phyloP scores from a whole-genome alignment of 1,140 invertebrate species.

The Microplitis mediator region DNA sequence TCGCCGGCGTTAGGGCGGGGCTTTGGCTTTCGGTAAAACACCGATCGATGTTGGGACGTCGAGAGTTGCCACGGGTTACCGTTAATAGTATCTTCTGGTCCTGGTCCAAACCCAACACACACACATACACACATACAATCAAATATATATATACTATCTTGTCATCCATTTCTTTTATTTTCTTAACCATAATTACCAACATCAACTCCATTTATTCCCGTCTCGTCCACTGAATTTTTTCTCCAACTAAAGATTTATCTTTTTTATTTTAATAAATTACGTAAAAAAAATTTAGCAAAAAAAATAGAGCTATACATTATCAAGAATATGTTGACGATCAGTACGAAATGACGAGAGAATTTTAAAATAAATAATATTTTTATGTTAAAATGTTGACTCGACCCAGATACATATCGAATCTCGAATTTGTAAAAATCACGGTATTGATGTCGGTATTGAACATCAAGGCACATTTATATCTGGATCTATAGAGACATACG shows the following conservation, averaged over 20 bases:
- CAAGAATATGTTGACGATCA: too few relatives aligned
- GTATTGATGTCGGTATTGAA: neutral
- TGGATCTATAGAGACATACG: neutral
- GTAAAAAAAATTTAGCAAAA: too few relatives aligned
- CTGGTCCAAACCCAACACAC: constrained; percentile 22
- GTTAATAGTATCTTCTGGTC: constrained; percentile 58
- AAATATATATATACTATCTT: neutral
- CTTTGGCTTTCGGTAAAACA: constrained; percentile 57
- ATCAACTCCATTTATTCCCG: too few relatives aligned
- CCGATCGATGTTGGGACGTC: constrained; percentile 61
- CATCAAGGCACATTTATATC: neutral
- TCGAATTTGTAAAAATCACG: constrained; percentile 9
- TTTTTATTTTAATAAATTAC: neutral
- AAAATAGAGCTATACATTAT: too few relatives aligned
- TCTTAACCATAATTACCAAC: neutral
- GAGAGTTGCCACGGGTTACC: constrained; percentile 60
- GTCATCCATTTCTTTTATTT: neutral
- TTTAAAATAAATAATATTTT: too few relatives aligned
- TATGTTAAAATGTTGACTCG: too few relatives aligned
- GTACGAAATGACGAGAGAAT: too few relatives aligned
- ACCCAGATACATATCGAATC: too few relatives aligned
- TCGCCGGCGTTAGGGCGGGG: constrained; percentile 53
- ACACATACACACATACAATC: constrained; percentile 7
- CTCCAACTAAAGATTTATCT: neutral
- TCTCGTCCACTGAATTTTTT: too few relatives aligned